Conservation (phyloP, 2,797 vertebrate genomes). For the Molossus alvarezi region DNA sequence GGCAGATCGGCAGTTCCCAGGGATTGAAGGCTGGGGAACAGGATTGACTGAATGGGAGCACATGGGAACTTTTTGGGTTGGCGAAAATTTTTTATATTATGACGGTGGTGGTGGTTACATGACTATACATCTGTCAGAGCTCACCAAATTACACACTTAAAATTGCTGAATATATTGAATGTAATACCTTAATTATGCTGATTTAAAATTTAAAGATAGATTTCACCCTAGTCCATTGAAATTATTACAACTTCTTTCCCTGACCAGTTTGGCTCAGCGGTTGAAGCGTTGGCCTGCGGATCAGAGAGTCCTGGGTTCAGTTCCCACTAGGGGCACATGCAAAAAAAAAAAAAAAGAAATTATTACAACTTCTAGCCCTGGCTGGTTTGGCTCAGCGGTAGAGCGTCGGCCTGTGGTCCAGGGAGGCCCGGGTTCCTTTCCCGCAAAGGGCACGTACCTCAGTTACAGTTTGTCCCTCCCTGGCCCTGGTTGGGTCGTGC, state of each 20-base stretch:
- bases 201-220: slow-evolving; percentile 4
- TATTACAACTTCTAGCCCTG: too few relatives aligned
- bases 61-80: background rate
- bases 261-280: too few relatives aligned
- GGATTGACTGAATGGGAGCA: background rate
- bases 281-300: too few relatives aligned
- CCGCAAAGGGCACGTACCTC: too few relatives aligned
- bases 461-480: too few relatives aligned
- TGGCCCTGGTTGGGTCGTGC: too few relatives aligned
- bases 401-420: too few relatives aligned
- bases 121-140: background rate
- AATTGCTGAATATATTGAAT: background rate
- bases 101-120: background rate
- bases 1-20: background rate
- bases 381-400: too few relatives aligned
- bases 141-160: slow-evolving; percentile 1
- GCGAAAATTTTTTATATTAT: background rate
- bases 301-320: too few relatives aligned
- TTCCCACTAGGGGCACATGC: too few relatives aligned
- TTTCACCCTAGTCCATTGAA: background rate
- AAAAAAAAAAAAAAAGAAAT: too few relatives aligned
- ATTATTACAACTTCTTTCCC: background rate
- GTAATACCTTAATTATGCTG: background rate
- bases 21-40: background rate
- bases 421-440: too few relatives aligned